Evolutionary conservation across 2,113 vertebrate genomes (phyloP).

Genomic region (Tachycineta bicolor): DNA sequence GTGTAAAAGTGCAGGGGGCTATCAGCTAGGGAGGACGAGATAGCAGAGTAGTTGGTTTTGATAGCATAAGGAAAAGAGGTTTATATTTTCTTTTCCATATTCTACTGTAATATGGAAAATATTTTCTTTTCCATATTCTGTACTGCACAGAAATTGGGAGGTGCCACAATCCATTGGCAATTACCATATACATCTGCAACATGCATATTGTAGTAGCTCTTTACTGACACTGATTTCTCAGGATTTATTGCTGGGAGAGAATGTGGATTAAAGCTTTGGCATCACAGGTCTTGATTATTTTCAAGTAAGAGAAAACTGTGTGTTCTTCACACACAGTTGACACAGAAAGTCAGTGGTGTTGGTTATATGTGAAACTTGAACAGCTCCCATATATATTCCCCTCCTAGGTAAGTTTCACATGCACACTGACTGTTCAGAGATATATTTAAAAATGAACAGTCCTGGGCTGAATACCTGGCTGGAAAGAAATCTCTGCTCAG

Average conservation of each 20-base stretch:
- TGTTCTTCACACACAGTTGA: too few relatives aligned
- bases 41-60: neutral
- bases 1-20: constrained; percentile 21
- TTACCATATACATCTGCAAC: neutral
- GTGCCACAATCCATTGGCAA: neutral
- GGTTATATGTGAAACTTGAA: neutral
- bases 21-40: constrained; percentile 10
- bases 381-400: neutral
- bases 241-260: neutral
- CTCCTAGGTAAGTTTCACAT: neutral
- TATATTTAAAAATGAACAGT: neutral
- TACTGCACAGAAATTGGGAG: neutral
- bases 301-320: neutral
- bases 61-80: neutral
- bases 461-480: neutral
- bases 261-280: neutral
- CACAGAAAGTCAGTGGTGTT: neutral
- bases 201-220: neutral
- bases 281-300: neutral
- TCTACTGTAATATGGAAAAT: neutral
- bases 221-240: neutral
- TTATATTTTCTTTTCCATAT: neutral
- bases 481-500: neutral
- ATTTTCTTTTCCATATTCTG: neutral
- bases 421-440: neutral